A percentile compares a stretch with the other conserved stretches of the same genome.
Evolutionary conservation across 2,888 invertebrate species (phyloP).

Genomic region (Euproctis similis): DNA sequence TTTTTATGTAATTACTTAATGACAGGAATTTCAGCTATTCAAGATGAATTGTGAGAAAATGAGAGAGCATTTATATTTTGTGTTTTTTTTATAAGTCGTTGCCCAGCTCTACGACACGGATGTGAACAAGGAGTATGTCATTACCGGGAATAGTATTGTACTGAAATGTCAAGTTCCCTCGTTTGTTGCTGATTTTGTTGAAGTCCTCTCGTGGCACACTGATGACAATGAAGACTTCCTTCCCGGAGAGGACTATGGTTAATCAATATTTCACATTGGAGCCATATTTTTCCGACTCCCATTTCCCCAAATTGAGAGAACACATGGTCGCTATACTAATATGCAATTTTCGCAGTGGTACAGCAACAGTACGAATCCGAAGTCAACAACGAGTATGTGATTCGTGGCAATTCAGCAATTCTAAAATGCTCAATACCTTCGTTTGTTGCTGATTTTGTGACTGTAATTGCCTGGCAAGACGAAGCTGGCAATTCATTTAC

Average conservation of each 20-base stretch:
- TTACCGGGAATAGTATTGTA: conserved; percentile 86
- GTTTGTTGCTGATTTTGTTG: conserved; percentile 90
- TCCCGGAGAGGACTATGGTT: conserved; percentile 79
- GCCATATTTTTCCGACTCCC: conserved; percentile 16
- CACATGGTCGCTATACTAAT: too few species aligned
- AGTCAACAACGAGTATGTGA: conserved; percentile 94
- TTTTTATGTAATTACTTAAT: too few species aligned
- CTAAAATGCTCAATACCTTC: conserved; percentile 93
- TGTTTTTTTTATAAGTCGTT: conserved; percentile 76
- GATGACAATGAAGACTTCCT: conserved; percentile 83
- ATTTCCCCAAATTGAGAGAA: conserved; percentile 4
- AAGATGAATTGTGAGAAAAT: too few species aligned
- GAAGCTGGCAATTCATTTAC: conserved; percentile 78
- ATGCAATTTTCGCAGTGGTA: conserved; percentile 79
- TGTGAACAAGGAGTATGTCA: conserved; percentile 89
- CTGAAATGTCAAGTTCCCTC: conserved; percentile 90
- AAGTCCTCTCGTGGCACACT: conserved; percentile 87
- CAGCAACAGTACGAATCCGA: conserved; percentile 93
- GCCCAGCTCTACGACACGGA: conserved; percentile 88
- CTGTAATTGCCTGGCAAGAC: conserved; percentile 90
- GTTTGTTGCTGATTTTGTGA: conserved; percentile 94
- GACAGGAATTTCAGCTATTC: too few species aligned
- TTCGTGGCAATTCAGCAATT: conserved; percentile 91
- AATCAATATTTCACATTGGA: conserved; percentile 24
- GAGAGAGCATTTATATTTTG: too few species aligned